Conservation (phyloP, 1,140 invertebrate genomes). For the Cylas formicarius region DNA sequence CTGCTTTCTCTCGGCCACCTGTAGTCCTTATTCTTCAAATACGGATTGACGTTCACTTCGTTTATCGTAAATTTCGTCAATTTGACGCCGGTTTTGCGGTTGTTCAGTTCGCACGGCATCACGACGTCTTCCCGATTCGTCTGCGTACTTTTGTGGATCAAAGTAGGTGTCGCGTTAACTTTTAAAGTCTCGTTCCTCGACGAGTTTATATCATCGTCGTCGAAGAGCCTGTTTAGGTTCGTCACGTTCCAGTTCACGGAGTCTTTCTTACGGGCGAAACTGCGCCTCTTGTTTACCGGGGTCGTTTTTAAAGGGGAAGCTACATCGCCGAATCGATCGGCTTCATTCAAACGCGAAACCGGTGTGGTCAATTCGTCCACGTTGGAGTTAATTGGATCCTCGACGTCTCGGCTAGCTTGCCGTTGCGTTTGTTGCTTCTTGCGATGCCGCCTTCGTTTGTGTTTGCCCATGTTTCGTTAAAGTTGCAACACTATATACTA, state of each 20-base stretch:
- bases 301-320: conserved; percentile 7
- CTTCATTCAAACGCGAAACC: background rate
- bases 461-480: background rate
- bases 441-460: background rate
- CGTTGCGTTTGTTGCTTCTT: background rate
- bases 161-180: conserved; percentile 8
- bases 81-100: conserved; percentile 5
- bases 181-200: background rate
- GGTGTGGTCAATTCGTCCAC: background rate
- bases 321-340: background rate
- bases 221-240: conserved; percentile 3
- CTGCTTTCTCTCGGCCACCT: conserved; percentile 6
- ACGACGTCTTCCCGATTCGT: conserved; percentile 1
- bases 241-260: conserved; percentile 4
- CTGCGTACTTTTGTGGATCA: conserved; percentile 14
- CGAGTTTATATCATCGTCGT: background rate
- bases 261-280: conserved; percentile 4
- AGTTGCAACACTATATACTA: background rate
- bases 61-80: conserved; percentile 7
- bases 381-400: background rate
- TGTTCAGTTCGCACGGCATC: conserved; percentile 1
- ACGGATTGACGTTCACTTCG: conserved; percentile 21
- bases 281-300: conserved; percentile 10
- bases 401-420: background rate
- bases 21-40: conserved; percentile 12